Base-by-base conservation (phyloP, 2,113 vertebrate species). In the Nothoprocta pentlandii region DNA sequence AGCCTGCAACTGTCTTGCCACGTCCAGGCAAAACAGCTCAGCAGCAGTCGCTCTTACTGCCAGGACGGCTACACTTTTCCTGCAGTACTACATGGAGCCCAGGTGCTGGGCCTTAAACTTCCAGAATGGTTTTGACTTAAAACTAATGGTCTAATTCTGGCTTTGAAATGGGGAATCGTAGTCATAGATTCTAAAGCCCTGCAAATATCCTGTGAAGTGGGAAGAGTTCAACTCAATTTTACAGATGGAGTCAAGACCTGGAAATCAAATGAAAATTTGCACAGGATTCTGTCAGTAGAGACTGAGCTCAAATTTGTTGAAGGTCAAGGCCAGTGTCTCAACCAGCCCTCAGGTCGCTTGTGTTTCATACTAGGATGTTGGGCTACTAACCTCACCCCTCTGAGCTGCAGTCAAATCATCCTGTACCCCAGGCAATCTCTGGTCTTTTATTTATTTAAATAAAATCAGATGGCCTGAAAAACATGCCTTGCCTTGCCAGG, bases 311-410 rank as follows among this genome's bases (percentile, higher is more conserved):
- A 4, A 0, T 36, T 63, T 85, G 39, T 68, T 89, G 17, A 59
- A 42, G 11, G n/a, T 39, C 17, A 10, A 54, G 25, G 58, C 21
- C 32, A 26, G 32, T 16, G 9, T 49, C 46, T 87, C 2, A 6
- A 58, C 22, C 54, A 91, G 44, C 39, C 39, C 67, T 63, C 12
- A 20, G 32, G 32, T 12, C 78, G n/a, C 58, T 26, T 28, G 0
- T 26, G 4, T 53, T 32, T 26, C 58, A 79, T 51, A 17, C 21
- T 22, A n/a, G 44, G 32, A 15, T 85, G 20, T 51, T 89, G 13
- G 22, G 16, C 19, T 58, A 2, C 3, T n/a, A 20, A 42, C 25
- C 49, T 58, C 5, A 4, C 10, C 32, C 68, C 49, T 42, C 0
- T 0, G 6, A 62, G 59, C 75, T 82, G 39, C 6, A 1, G 5